Evolutionary conservation across 2,113 vertebrate species (phyloP).

Genomic region (Polyodon spathula): DNA sequence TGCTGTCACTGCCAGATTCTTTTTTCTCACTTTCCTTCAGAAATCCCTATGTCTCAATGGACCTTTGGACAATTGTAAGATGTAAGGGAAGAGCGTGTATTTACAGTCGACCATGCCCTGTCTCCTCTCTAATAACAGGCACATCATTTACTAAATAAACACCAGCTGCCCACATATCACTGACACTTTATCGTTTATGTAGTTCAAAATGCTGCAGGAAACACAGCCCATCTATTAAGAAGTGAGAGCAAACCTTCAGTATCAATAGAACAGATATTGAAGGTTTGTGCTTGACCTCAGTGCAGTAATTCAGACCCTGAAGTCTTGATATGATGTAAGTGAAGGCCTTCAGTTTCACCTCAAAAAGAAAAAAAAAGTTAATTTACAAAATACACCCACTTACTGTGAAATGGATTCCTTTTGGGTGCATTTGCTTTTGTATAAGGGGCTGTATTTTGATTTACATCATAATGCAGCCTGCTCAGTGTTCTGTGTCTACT

Average conservation of each 20-base stretch:
- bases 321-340: constrained; percentile 6
- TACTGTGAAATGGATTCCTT: not conserved
- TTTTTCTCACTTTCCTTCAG: constrained; percentile 15
- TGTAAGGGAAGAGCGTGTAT: constrained; percentile 17
- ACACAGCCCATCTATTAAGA: constrained; percentile 23
- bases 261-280: constrained; percentile 9
- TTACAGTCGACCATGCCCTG: constrained; percentile 25
- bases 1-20: constrained; percentile 6
- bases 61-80: constrained; percentile 12
- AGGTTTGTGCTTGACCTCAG: not conserved
- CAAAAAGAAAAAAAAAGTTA: not conserved
- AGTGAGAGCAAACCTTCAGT: constrained; percentile 25
- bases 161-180: constrained; percentile 30
- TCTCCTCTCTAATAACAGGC: constrained; percentile 31
- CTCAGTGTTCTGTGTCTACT: constrained; percentile 10
- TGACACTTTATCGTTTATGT: constrained; percentile 25
- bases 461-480: constrained; percentile 9
- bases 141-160: constrained; percentile 39
- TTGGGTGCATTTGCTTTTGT: not conserved
- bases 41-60: not conserved
- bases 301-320: not conserved
- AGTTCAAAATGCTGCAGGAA: constrained; percentile 28
- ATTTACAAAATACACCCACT: constrained; percentile 8
- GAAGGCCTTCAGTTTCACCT: not conserved
- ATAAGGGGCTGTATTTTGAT: not conserved